Percentiles rank a stretch among this genome's conserved stretches.
These are phyloP conservation scores for Stenotaenia linearis DNA, from an alignment of 2,888 invertebrate species.

Conservation along the genomic window DNA sequence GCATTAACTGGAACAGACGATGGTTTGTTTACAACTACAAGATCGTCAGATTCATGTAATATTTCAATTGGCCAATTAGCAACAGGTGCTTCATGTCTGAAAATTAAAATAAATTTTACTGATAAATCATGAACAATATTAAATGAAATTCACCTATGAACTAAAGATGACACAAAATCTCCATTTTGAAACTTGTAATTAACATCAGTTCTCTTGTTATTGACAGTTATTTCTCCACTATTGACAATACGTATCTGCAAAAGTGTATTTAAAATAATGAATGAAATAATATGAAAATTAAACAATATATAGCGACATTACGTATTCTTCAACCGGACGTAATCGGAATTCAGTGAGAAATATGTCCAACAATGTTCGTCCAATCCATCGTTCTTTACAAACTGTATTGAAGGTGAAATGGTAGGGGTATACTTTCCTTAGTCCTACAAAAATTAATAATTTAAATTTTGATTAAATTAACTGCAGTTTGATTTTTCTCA, in stretches of 20 bases:
- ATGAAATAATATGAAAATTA: not conserved
- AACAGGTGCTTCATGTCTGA: constrained; percentile 98
- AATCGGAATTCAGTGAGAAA: constrained; percentile 88
- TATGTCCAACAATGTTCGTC: constrained; percentile 84
- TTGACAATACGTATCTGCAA: constrained; percentile 67
- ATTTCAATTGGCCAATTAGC: constrained; percentile 93
- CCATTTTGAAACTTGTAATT: constrained; percentile 90
- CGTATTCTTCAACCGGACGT: constrained; percentile 86
- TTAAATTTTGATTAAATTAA: not conserved
- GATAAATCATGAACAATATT: too few species aligned
- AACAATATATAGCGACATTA: too few species aligned
- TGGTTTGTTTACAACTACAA: constrained; percentile 99
- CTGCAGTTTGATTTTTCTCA: constrained; percentile 50
- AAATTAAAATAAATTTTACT: too few species aligned
- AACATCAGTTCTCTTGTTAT: constrained; percentile 82
- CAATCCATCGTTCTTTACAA: constrained; percentile 94
- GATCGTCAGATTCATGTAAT: constrained; percentile 95
- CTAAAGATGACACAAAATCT: constrained; percentile 84
- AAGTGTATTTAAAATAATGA: not conserved
- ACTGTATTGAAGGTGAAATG: constrained; percentile 94
- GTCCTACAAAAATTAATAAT: constrained; percentile 57
- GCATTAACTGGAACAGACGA: constrained; percentile 93
- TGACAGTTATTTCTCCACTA: constrained; percentile 85
- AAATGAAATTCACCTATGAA: too few species aligned
- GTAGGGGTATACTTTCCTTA: constrained; percentile 94